phyloP scores from a whole-genome alignment of 2,113 vertebrate species.

The Vidua chalybeata region DNA sequence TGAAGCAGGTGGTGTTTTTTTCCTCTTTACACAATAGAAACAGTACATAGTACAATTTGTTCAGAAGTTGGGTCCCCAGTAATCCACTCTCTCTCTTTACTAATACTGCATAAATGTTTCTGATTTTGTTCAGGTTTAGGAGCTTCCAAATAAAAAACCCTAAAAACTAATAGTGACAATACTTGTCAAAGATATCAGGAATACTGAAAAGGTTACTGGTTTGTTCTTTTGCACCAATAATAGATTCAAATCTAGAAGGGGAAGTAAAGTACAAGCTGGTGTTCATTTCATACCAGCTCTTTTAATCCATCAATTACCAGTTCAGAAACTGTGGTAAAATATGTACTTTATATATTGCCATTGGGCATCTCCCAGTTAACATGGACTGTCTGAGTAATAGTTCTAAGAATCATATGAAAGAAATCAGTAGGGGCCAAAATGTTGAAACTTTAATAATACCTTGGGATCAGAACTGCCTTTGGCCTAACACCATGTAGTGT shows the following conservation, averaged over 20 bases:
- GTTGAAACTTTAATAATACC: constrained; percentile 30
- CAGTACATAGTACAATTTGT: background rate
- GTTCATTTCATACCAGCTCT: background rate
- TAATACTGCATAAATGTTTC: background rate
- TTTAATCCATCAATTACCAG: constrained; percentile 17
- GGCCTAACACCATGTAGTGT: background rate
- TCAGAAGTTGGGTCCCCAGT: background rate
- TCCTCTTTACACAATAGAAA: background rate
- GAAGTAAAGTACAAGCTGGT: background rate
- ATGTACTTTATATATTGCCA: constrained; percentile 18
- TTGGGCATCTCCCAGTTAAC: constrained; percentile 24
- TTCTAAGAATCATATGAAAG: constrained; percentile 3
- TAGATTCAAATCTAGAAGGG: background rate
- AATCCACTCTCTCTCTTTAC: background rate
- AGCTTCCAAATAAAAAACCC: background rate
- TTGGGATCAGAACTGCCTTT: constrained; percentile 3
- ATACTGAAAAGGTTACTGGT: background rate
- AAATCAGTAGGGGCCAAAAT: background rate
- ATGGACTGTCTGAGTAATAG: constrained; percentile 6
- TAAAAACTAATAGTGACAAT: background rate
- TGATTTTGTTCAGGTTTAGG: background rate
- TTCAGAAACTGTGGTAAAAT: constrained; percentile 29
- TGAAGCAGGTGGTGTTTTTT: background rate
- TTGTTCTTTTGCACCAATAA: background rate
- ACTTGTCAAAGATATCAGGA: background rate